These are phyloP conservation scores for Homarus americanus DNA, from an alignment of 1,140 invertebrate genomes.

Conservation along the genomic window DNA sequence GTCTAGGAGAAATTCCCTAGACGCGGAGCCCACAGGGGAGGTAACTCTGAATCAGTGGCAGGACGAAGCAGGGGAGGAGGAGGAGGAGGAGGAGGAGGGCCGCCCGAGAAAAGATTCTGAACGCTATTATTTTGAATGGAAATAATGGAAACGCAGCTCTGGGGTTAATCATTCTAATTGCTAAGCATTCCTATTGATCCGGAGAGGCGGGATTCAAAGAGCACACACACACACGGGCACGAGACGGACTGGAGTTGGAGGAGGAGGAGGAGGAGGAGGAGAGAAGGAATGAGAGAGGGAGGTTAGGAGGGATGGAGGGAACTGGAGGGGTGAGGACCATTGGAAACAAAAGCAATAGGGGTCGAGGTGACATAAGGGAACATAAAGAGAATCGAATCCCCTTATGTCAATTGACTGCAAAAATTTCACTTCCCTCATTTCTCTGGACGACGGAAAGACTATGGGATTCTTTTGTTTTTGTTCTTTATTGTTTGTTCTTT, in stretches of 20 bases:
- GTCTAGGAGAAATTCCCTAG: constrained; percentile 58
- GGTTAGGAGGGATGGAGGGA: background rate
- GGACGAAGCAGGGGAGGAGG: background rate
- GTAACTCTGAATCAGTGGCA: constrained; percentile 47
- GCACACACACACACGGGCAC: background rate
- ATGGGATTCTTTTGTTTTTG: no score
- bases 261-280: background rate
- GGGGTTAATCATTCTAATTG: constrained; percentile 74
- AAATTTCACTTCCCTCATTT: no score
- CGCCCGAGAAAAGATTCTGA: constrained; percentile 49
- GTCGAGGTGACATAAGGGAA: constrained; percentile 45
- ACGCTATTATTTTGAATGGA: constrained; percentile 71
- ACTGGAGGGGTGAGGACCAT: constrained; percentile 23
- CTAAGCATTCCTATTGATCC: constrained; percentile 73
- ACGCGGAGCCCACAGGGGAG: constrained; percentile 46
- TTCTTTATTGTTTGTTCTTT: no score
- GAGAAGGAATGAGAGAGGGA: background rate
- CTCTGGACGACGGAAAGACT: no score
- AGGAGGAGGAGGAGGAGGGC: background rate
- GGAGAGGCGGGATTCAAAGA: constrained; percentile 47
- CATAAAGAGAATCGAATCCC: constrained; percentile 61
- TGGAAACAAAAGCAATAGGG: constrained; percentile 53
- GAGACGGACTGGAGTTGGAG: no score
- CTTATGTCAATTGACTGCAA: constrained; percentile 58
- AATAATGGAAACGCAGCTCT: constrained; percentile 68